phyloP scores from a whole-genome alignment of 2,888 invertebrate species.

The Amaurobius ferox region DNA sequence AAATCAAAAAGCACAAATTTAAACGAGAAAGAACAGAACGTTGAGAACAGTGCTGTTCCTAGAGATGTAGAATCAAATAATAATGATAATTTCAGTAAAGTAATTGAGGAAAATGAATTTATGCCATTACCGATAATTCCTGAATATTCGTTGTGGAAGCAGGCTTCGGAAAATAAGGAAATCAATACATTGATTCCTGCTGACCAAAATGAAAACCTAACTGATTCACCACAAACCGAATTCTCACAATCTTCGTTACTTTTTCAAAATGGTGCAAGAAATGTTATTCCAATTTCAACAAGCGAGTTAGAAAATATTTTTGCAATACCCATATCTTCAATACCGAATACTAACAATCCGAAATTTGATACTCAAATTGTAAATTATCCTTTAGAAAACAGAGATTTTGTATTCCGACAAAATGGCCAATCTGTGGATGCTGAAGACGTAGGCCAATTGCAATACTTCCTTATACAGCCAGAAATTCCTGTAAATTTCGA shows the following conservation, averaged over 20 bases:
- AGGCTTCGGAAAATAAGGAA: not conserved
- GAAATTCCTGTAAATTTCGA: no score
- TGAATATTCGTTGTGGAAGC: not conserved
- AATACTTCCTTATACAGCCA: no score
- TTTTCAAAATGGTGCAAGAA: not conserved
- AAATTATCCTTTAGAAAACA: not conserved
- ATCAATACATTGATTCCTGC: not conserved
- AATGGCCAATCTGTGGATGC: not conserved
- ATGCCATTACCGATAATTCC: not conserved
- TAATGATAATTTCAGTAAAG: not conserved
- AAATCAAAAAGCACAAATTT: not conserved
- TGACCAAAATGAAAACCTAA: not conserved
- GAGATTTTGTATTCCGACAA: not conserved
- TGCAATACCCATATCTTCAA: not conserved
- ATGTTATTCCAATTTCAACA: not conserved
- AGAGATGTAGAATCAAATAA: not conserved
- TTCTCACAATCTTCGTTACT: not conserved
- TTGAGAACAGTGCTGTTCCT: not conserved
- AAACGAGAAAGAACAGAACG: not conserved
- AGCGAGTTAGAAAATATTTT: not conserved
- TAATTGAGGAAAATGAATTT: not conserved
- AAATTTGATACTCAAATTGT: not conserved
- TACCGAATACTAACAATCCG: no score
- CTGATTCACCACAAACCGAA: not conserved
- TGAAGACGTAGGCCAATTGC: not conserved